phyloP scores from a whole-genome alignment of 2,888 invertebrate genomes.

The Malthinus seriepunctatus region DNA sequence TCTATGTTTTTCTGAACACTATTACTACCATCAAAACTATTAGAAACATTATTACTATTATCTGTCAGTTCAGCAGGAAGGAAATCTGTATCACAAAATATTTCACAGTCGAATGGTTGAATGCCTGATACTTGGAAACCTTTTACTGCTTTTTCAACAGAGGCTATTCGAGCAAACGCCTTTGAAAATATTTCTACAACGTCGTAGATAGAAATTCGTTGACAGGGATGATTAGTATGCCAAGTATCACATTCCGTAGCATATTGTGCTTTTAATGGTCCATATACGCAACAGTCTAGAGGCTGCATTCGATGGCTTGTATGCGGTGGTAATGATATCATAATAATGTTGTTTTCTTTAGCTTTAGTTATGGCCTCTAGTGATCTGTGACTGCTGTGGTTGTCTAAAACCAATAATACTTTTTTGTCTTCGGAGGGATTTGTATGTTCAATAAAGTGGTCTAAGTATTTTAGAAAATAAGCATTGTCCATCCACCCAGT shows the following conservation, averaged over 20 bases:
- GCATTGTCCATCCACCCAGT: too few relatives aligned
- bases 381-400: conserved; percentile 2
- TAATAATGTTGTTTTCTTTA: conserved; percentile 2
- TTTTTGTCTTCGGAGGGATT: neutral
- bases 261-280: conserved; percentile 10
- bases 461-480: neutral
- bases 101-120: conserved; percentile 18
- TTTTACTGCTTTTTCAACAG: conserved; percentile 19
- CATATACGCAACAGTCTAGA: conserved; percentile 5
- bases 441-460: neutral
- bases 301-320: conserved; percentile 2
- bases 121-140: conserved; percentile 19
- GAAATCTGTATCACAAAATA: conserved; percentile 27
- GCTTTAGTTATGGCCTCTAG: conserved; percentile 7
- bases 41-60: too few relatives aligned
- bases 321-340: conserved; percentile 1
- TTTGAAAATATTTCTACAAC: conserved; percentile 20
- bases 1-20: too few relatives aligned
- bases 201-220: conserved; percentile 12
- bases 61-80: conserved; percentile 17
- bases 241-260: conserved; percentile 17
- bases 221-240: conserved; percentile 12
- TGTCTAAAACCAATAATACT: conserved; percentile 2
- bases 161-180: conserved; percentile 12
- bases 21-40: too few relatives aligned